phyloP scores from a whole-genome alignment of 2,797 vertebrate genomes.

The Acropternis orthonyx region DNA sequence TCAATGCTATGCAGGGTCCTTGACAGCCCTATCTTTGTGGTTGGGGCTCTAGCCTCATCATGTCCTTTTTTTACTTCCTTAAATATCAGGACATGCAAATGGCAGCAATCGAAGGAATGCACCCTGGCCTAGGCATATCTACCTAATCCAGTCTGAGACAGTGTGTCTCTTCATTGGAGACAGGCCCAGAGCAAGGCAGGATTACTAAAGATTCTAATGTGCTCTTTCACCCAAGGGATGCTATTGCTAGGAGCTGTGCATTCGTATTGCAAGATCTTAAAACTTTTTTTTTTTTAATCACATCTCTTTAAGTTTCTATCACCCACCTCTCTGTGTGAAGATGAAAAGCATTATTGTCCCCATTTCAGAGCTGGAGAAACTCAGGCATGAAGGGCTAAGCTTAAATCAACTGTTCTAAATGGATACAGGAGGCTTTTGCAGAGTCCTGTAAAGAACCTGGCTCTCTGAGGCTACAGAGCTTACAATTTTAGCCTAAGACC shows the following conservation, averaged over 20 bases:
- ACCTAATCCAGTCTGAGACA: not conserved
- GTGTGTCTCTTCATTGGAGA: not conserved
- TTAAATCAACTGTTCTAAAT: slow-evolving; percentile 17
- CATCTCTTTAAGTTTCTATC: slow-evolving; percentile 1
- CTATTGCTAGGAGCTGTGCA: not conserved
- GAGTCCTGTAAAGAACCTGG: not conserved
- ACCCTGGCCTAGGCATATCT: not conserved
- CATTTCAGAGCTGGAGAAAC: slow-evolving; percentile 6
- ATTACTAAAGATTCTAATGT: slow-evolving; percentile 8
- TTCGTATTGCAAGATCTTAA: not conserved
- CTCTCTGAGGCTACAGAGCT: not conserved
- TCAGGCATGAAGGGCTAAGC: not conserved
- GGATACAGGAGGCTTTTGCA: not conserved
- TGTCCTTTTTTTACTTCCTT: not conserved
- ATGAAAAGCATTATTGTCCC: not conserved
- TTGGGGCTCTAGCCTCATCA: not conserved
- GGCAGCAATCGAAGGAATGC: not conserved
- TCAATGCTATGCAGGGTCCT: not conserved
- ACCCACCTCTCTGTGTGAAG: not conserved
- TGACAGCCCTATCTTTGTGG: not conserved
- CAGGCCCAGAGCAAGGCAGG: not conserved
- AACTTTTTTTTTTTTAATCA: not conserved
- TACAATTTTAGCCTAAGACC: not conserved
- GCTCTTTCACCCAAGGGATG: slow-evolving; percentile 10
- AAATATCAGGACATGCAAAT: not conserved